phyloP scores from a whole-genome alignment of 2,888 invertebrate genomes.

The Acanthosepion esculentum region DNA sequence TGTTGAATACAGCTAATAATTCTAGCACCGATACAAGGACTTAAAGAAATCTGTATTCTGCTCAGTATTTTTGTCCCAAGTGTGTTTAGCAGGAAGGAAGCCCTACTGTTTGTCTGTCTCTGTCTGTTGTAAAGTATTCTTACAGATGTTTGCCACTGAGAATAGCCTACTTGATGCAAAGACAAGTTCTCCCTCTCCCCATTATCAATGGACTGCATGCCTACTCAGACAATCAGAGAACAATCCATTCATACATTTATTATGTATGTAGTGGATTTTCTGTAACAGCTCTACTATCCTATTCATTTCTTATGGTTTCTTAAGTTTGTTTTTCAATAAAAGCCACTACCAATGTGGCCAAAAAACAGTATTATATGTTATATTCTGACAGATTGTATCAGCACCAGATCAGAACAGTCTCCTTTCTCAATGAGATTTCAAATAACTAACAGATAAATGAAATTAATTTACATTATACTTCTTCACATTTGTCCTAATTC shows the following conservation, averaged over 20 bases:
- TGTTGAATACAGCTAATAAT: background rate
- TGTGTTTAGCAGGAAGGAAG: background rate
- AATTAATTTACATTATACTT: too few relatives aligned
- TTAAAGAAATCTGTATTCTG: background rate
- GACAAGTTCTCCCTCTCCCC: background rate
- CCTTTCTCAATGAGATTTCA: background rate
- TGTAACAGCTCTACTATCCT: background rate
- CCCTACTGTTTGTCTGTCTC: constrained; percentile 25
- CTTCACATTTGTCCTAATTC: background rate
- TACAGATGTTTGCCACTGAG: constrained; percentile 33
- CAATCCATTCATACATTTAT: constrained; percentile 15
- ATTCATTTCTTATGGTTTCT: background rate
- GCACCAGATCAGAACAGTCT: background rate
- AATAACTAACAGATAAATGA: background rate
- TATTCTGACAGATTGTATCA: background rate
- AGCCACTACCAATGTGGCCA: too few relatives aligned
- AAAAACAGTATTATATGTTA: background rate
- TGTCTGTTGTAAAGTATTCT: background rate
- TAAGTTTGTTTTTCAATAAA: too few relatives aligned
- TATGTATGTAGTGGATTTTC: background rate
- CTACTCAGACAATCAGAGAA: constrained; percentile 21
- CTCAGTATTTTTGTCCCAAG: constrained; percentile 33
- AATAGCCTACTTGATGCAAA: background rate
- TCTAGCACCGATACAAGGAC: background rate
- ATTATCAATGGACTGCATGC: background rate